Evolutionary conservation across 2,888 invertebrate genomes (phyloP), one percentile per base, ranked within the genome.

Genomic region (Drosophila nr. perissopoda): DNA sequence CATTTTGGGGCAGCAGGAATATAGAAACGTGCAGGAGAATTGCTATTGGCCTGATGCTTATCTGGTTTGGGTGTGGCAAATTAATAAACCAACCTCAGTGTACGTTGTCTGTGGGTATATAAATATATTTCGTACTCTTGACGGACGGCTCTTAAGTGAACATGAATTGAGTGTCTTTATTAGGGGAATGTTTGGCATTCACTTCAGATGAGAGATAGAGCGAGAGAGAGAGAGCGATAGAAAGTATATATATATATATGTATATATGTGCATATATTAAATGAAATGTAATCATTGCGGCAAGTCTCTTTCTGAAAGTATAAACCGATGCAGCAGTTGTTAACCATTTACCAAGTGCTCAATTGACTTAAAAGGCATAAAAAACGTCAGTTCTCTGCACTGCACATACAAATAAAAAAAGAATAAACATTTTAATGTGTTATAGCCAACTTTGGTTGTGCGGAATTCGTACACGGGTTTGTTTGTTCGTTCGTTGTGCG

Each of bases 391-490:
- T 36, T 63, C n/a, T 51, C 18, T 40, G 18, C 29, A 64, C 21
- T 34, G 56, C 25, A 70, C 38, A 36, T 58, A 40, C 21, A 36
- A 29, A 29, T 29, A 38, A 40, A 46, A 25, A 25, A 25, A 16
- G 13, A 46, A 46, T 16, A 25, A 53, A 48, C 60, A 61, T 13
- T 74, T 79, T 74, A 73, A 82, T 82, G 82, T 67, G 70, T 85
- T 76, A 70, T 77, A 53, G 69, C 83, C 86, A 83, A 73, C 65
- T 85, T 85, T 76, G 86, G 82, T 10, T 60, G 66, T 52, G 62
- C 51, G 82, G 85, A 79, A 84, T 82, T 79, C 60, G 57, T 64
- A 60, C 6, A 40, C 29, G 54, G 46, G 53, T 54, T 64, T 52
- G 65, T 48, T 66, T 65, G 59, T 60, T 27, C 18, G 48, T 27